Evolutionary conservation across 2,888 invertebrate species (phyloP), one percentile per base, ranked within the genome.

Genomic region (Rhopalosiphum nymphaeae): DNA sequence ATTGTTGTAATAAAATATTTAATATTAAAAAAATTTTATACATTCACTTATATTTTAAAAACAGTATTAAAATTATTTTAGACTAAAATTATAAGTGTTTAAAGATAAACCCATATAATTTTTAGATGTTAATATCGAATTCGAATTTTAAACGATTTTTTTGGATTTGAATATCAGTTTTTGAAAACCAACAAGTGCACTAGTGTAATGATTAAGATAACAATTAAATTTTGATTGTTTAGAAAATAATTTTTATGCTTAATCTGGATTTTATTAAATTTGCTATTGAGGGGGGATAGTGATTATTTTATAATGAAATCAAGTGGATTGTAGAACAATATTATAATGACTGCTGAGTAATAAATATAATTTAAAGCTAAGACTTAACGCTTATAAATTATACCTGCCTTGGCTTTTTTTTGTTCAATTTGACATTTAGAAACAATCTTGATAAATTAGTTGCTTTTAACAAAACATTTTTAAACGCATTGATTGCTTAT

Each of bases 371-470:
- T n/a, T 67, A n/a, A 67, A n/a, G 1, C n/a, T 5, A 13, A n/a
- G 67, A n/a, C 16, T n/a, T 67, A 67, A 67, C 13, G 16, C n/a
- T 67, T n/a, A 67, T 67, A 67, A 67, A 67, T 67, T 67, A 67
- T 67, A n/a, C 16, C n/a, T 67, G 13, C 5, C 67, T 67, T 67
- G n/a, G 67, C 16, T n/a, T 67, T 0, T 16, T 13, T n/a, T 67
- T 67, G 13, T n/a, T 67, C 7, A 67, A 67, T 16, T 67, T 67
- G n/a, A 67, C n/a, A 67, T 67, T 67, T 67, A 67, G n/a, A 67
- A 67, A 67, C 67, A 67, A 67, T 67, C 67, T 67, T n/a, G 67
- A 67, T 67, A 67, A 67, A 67, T 67, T 16, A 67, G 67, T 67
- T 67, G 5, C 16, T n/a, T 67, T 67, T 67, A 67, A 67, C 67